Conservation (phyloP, 1,140 invertebrate species). For the Rhizoglyphus robini region DNA sequence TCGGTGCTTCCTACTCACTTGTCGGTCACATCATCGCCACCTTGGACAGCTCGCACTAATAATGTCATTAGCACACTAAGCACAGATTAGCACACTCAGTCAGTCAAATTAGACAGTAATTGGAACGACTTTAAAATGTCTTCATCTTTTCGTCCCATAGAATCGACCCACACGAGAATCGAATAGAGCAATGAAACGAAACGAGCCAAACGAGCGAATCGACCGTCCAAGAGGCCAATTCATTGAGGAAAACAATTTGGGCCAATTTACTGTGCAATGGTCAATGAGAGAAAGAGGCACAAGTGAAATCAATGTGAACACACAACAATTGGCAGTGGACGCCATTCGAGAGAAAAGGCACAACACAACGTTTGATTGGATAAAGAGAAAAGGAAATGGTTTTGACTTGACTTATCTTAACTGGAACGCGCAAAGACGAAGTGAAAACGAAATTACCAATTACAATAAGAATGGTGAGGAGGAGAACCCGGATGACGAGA, state of each 20-base stretch:
- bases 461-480: background rate
- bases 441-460: background rate
- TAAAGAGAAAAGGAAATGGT: constrained; percentile 10
- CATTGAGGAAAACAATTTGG: constrained; percentile 5
- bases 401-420: too few species aligned
- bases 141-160: background rate
- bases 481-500: constrained; percentile 1
- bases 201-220: background rate
- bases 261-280: background rate
- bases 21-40: too few species aligned
- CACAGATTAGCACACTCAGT: background rate
- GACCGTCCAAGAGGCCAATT: too few species aligned
- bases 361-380: background rate
- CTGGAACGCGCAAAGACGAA: background rate
- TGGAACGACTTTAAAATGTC: constrained; percentile 6
- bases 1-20: background rate
- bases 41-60: too few species aligned
- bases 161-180: background rate
- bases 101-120: background rate
- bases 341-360: background rate
- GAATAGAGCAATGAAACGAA: background rate
- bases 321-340: too few species aligned
- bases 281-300: background rate
- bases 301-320: too few species aligned
- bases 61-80: constrained; percentile 3